These are phyloP conservation scores for Rhinopomastus cyanomelas DNA, from an alignment of 2,113 vertebrate species.

Conservation along the genomic window DNA sequence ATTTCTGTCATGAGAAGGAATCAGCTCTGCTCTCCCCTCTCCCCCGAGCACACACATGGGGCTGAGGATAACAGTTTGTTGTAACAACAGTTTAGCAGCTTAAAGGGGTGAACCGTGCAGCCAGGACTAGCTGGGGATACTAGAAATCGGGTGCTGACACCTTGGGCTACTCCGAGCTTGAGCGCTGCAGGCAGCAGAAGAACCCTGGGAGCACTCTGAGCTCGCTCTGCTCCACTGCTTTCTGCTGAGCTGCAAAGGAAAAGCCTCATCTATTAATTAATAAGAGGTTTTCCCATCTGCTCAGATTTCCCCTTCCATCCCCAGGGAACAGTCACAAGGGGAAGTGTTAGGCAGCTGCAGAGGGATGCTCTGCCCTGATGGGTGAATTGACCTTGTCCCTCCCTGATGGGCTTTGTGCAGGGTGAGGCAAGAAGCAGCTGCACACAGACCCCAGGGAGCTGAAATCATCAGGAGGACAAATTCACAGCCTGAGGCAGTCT, in stretches of 20 bases:
- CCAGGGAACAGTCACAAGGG: neutral
- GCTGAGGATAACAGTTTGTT: neutral
- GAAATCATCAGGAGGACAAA: neutral
- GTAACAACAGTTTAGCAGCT: neutral
- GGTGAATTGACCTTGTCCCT: neutral
- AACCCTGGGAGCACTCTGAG: rapidly evolving
- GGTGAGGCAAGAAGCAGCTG: neutral
- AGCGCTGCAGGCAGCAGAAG: rapidly evolving
- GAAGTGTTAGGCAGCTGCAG: neutral
- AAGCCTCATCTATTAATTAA: neutral
- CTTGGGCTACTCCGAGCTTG: neutral
- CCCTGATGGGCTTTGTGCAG: neutral
- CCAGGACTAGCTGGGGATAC: neutral
- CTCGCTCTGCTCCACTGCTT: rapidly evolving
- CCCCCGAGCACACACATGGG: neutral
- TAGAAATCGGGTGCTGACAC: neutral
- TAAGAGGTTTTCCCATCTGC: neutral
- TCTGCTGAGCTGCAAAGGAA: neutral
- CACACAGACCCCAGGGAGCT: neutral
- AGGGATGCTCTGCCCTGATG: neutral
- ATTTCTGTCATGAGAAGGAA: neutral
- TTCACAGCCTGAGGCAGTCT: neutral
- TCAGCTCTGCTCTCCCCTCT: neutral
- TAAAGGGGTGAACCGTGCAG: neutral
- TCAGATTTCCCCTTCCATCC: neutral